Evolutionary conservation across 2,113 vertebrate species (phyloP).

Genomic region (Collichthys lucidus): DNA sequence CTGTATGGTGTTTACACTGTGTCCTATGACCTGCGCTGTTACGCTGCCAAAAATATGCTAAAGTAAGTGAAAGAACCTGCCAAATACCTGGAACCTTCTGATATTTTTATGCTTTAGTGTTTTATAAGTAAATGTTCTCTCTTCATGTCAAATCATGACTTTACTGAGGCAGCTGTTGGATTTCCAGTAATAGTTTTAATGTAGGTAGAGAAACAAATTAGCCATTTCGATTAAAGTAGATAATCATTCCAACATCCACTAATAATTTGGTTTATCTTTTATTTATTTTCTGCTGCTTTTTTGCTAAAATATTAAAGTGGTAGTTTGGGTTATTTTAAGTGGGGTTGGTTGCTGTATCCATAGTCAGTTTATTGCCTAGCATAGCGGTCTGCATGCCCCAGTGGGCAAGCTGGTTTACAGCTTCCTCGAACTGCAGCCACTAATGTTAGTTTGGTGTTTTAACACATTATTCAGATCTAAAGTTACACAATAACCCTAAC

Average conservation of each 20-base stretch:
- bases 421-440: no score
- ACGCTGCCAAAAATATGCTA: slow-evolving; percentile 82
- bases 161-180: not conserved
- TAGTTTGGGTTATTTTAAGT: no score
- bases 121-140: not conserved
- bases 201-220: not conserved
- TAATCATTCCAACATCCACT: not conserved
- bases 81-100: not conserved
- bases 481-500: no score
- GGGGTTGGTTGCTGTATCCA: no score
- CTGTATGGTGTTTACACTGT: slow-evolving; percentile 92
- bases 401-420: no score
- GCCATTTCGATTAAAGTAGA: not conserved
- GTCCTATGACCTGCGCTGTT: slow-evolving; percentile 92
- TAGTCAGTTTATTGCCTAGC: no score
- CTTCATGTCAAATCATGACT: not conserved
- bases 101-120: slow-evolving; percentile 10
- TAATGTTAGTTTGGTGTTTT: no score
- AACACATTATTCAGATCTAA: no score
- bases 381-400: no score
- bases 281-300: not conserved
- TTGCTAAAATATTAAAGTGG: not conserved
- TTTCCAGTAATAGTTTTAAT: slow-evolving; percentile 1
- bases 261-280: not conserved
- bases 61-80: slow-evolving; percentile 63